phyloP scores from a whole-genome alignment of 1,140 invertebrate species.

The Vanessa tameamea region DNA sequence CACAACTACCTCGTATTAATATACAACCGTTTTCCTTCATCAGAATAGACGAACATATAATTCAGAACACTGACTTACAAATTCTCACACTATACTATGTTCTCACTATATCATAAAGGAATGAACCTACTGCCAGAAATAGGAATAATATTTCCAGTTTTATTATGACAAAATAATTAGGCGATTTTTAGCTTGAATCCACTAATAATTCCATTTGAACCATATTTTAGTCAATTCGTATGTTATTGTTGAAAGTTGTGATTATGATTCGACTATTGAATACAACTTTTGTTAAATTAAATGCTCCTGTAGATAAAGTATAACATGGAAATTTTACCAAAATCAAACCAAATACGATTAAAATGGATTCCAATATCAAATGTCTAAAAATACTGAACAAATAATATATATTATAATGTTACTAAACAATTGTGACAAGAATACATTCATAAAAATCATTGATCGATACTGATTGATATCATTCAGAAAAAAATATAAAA shows the following conservation, averaged over 20 bases:
- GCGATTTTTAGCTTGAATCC: too few species aligned
- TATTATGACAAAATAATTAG: conserved; percentile 1
- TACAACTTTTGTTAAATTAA: too few species aligned
- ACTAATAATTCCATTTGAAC: too few species aligned
- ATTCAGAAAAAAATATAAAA: not conserved
- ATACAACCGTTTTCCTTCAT: not conserved
- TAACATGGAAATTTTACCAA: too few species aligned
- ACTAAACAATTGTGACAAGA: not conserved
- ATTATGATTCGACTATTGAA: not conserved
- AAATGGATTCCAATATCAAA: not conserved
- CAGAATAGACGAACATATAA: not conserved
- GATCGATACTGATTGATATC: not conserved
- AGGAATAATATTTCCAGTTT: not conserved
- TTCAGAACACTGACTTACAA: not conserved
- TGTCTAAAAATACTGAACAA: not conserved
- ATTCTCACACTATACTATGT: conserved; percentile 1
- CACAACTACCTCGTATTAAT: not conserved
- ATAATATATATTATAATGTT: not conserved
- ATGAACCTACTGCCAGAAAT: not conserved
- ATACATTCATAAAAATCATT: not conserved
- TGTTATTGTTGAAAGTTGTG: not conserved
- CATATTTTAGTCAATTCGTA: too few species aligned
- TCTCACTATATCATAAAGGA: conserved; percentile 2
- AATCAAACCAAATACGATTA: not conserved
- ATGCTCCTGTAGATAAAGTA: too few species aligned